phyloP scores from a whole-genome alignment of 2,797 vertebrate species.

The Neopelma chrysocephalum region DNA sequence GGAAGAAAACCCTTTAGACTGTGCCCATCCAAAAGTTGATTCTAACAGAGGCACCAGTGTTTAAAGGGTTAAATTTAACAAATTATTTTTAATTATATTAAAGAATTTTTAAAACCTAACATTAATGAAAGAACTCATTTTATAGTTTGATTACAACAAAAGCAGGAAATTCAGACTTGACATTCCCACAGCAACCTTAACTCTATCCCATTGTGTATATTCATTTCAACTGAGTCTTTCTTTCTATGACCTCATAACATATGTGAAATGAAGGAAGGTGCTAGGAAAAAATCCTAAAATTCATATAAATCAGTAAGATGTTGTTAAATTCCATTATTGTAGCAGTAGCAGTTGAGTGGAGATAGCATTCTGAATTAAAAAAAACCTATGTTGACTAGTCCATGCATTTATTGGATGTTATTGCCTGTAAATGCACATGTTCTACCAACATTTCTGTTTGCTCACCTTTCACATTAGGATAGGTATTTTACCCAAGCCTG shows the following conservation, averaged over 20 bases:
- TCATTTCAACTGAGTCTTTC: conserved; percentile 27
- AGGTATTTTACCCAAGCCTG: not conserved
- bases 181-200: conserved; percentile 28
- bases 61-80: not conserved
- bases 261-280: conserved; percentile 43
- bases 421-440: not conserved
- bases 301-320: not conserved
- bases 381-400: not conserved
- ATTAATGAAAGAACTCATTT: conserved; percentile 18
- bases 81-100: conserved; percentile 23
- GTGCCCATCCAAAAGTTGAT: not conserved
- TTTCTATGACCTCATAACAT: conserved; percentile 22
- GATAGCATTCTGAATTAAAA: not conserved
- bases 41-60: not conserved
- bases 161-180: conserved; percentile 27
- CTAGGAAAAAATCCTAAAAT: conserved; percentile 13
- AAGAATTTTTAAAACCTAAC: not conserved
- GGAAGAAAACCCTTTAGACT: not conserved
- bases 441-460: not conserved
- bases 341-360: not conserved
- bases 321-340: not conserved
- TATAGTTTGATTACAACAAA: conserved; percentile 8
- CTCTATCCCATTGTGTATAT: conserved; percentile 11
- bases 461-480: not conserved
- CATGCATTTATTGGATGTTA: not conserved